Evolutionary conservation across 2,797 vertebrate species (phyloP).

Genomic region (Hydrophis major): DNA sequence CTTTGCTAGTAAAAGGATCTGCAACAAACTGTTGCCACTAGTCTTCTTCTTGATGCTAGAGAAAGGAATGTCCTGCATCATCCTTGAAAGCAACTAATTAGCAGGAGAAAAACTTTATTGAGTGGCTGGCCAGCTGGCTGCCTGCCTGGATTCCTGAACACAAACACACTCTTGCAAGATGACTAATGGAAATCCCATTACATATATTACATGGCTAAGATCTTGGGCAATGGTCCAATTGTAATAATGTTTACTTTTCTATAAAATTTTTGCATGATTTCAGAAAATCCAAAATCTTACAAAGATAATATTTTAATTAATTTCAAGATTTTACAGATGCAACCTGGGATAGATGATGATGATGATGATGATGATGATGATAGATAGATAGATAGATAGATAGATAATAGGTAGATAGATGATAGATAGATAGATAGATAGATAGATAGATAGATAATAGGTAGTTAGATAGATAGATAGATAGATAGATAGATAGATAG

Average conservation of each 20-base stretch:
- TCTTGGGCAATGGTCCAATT: background rate
- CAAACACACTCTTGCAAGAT: background rate
- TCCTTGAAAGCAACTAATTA: background rate
- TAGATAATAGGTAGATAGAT: background rate
- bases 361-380: no score
- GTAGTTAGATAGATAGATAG: background rate
- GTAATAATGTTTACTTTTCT: background rate
- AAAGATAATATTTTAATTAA: background rate
- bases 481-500: background rate
- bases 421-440: no score
- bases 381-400: no score
- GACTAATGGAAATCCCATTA: background rate
- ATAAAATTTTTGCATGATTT: background rate
- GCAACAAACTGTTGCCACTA: background rate
- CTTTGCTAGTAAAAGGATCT: background rate
- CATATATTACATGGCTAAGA: background rate
- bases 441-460: no score
- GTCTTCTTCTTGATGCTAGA: background rate
- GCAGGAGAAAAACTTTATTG: background rate
- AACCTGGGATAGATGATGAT: background rate
- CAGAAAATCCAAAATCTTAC: background rate
- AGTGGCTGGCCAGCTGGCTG: background rate
- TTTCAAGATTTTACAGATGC: background rate
- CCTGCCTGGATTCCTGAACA: background rate
- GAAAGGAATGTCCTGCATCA: background rate